Conservation (phyloP, 2,113 vertebrate species). For the Apeltes quadracus region DNA sequence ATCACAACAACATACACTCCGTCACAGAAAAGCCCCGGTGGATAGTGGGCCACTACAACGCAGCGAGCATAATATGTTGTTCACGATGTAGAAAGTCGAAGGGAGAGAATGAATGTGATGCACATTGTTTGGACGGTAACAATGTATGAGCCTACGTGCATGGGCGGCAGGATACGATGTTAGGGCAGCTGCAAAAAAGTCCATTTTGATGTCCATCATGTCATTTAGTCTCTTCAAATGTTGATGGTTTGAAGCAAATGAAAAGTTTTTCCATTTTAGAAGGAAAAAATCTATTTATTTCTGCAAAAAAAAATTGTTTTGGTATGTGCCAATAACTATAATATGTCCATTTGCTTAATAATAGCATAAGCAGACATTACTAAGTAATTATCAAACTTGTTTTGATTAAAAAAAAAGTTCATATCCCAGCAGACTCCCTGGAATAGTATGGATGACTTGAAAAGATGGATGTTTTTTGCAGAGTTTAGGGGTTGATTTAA, state of each 20-base stretch:
- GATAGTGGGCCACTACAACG: conserved; percentile 34
- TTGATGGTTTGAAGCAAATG: conserved; percentile 11
- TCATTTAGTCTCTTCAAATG: conserved; percentile 24
- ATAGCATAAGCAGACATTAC: not conserved
- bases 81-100: conserved; percentile 41
- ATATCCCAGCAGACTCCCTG: not conserved
- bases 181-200: conserved; percentile 68
- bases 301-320: not conserved
- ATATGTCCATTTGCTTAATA: not conserved
- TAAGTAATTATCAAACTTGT: conserved; percentile 4
- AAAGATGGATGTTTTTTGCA: conserved; percentile 69
- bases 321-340: not conserved
- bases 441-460: conserved; percentile 27
- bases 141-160: conserved; percentile 60
- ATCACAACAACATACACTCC: conserved; percentile 33
- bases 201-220: conserved; percentile 50
- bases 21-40: conserved; percentile 36
- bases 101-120: conserved; percentile 58
- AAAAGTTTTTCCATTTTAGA: not conserved
- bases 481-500: conserved; percentile 38
- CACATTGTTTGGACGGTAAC: conserved; percentile 57
- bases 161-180: conserved; percentile 48
- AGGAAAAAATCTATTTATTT: not conserved
- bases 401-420: not conserved
- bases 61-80: conserved; percentile 27